These are phyloP conservation scores for Connochaetes taurinus DNA, from an alignment of 2,113 vertebrate genomes.

Conservation along the genomic window DNA sequence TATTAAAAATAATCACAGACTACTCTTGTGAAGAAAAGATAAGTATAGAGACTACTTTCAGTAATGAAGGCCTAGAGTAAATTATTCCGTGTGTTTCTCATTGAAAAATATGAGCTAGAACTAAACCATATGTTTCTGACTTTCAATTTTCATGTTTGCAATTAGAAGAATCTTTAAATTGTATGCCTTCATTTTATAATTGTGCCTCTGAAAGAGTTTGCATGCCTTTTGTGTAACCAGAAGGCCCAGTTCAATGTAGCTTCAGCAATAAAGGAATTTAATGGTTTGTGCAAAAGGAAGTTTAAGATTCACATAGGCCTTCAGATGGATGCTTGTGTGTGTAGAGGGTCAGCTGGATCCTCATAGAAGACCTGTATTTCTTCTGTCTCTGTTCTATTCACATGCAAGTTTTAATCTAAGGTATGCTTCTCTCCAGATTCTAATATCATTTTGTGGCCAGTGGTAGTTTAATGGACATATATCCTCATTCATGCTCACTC, in stretches of 20 bases:
- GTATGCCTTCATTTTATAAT: background rate
- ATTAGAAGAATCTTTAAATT: background rate
- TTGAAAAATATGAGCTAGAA: background rate
- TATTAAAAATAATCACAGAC: background rate
- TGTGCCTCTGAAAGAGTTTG: background rate
- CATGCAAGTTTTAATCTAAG: background rate
- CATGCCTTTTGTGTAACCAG: background rate
- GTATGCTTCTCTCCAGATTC: background rate
- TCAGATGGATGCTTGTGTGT: background rate
- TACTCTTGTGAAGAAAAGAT: background rate
- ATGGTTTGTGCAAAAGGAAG: background rate
- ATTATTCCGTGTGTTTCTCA: background rate
- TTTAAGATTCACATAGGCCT: background rate
- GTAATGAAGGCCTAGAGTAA: background rate
- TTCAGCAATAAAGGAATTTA: background rate
- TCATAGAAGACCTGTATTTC: background rate
- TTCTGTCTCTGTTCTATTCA: background rate
- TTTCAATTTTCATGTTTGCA: background rate
- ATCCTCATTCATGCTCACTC: background rate
- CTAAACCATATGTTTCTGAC: background rate
- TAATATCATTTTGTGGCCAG: background rate
- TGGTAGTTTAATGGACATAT: background rate
- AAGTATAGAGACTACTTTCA: background rate
- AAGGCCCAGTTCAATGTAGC: background rate
- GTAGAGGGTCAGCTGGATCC: background rate